Conservation (phyloP, 2,797 vertebrate genomes). For the Triplophysa yarkandensis region DNA sequence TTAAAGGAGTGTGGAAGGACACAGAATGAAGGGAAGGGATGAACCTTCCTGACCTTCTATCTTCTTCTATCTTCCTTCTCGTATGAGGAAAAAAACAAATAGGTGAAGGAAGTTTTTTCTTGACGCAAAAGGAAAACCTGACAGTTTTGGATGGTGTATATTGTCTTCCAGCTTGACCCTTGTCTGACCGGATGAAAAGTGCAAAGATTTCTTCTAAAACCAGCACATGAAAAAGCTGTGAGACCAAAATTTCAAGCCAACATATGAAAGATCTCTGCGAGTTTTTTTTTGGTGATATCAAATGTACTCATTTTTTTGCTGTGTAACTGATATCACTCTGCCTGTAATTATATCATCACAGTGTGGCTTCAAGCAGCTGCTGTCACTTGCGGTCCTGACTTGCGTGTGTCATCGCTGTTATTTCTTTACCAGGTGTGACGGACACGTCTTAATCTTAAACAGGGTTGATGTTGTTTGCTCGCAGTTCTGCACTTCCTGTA, state of each 20-base stretch:
- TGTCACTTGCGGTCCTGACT: constrained; percentile 6
- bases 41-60: background rate
- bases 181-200: background rate
- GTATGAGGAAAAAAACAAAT: constrained; percentile 16
- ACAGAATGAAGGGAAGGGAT: constrained; percentile 25
- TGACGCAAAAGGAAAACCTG: too few relatives aligned
- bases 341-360: constrained; percentile 38
- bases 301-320: constrained; percentile 9
- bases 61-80: constrained; percentile 2
- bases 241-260: constrained; percentile 17
- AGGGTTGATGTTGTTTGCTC: constrained; percentile 18
- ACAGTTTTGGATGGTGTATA: background rate
- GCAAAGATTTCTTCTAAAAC: background rate
- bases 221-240: background rate
- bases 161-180: background rate
- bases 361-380: constrained; percentile 12
- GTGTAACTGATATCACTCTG: background rate
- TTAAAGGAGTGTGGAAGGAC: background rate
- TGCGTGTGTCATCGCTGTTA: constrained; percentile 3
- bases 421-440: constrained; percentile 26
- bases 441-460: constrained; percentile 23
- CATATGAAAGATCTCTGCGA: background rate
- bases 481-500: constrained; percentile 23
- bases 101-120: background rate
- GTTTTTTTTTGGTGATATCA: background rate